phyloP scores from a whole-genome alignment of 1,140 invertebrate species.

The Drosophila baimaii region DNA sequence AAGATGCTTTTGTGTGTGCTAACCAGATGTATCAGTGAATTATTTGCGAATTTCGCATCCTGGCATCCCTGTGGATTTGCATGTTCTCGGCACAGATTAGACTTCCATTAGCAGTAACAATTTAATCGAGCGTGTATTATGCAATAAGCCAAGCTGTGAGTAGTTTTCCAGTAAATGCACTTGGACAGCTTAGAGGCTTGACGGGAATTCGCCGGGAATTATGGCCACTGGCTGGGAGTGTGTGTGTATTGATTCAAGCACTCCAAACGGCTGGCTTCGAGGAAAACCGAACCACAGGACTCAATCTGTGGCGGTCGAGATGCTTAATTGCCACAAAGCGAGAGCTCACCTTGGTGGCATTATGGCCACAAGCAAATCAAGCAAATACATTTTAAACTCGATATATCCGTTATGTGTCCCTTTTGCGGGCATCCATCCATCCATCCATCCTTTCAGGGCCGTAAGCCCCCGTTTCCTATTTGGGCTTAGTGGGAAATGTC shows the following conservation, averaged over 20 bases:
- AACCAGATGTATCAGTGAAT: constrained; percentile 35
- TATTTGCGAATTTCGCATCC: constrained; percentile 25
- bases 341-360: constrained; percentile 20
- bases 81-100: constrained; percentile 34
- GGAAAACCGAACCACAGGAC: constrained; percentile 15
- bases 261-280: background rate
- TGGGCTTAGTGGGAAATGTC: constrained; percentile 76
- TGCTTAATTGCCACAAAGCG: constrained; percentile 52
- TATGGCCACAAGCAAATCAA: constrained; percentile 48
- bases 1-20: constrained; percentile 19
- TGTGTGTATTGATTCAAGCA: background rate
- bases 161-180: constrained; percentile 30
- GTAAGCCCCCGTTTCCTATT: constrained; percentile 61
- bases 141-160: constrained; percentile 22
- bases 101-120: constrained; percentile 47
- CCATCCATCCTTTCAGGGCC: constrained; percentile 1
- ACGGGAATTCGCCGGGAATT: background rate
- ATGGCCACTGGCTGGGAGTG: background rate
- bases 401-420: constrained; percentile 45
- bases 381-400: constrained; percentile 59
- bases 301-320: constrained; percentile 29
- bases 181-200: background rate
- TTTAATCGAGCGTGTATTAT: constrained; percentile 50
- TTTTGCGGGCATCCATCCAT: constrained; percentile 19
- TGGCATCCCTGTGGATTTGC: constrained; percentile 30